A percentile compares a stretch with the other conserved stretches of the same genome.
Evolutionary conservation across 2,113 vertebrate species (phyloP).

Genomic region (Ploceus nigricollis): DNA sequence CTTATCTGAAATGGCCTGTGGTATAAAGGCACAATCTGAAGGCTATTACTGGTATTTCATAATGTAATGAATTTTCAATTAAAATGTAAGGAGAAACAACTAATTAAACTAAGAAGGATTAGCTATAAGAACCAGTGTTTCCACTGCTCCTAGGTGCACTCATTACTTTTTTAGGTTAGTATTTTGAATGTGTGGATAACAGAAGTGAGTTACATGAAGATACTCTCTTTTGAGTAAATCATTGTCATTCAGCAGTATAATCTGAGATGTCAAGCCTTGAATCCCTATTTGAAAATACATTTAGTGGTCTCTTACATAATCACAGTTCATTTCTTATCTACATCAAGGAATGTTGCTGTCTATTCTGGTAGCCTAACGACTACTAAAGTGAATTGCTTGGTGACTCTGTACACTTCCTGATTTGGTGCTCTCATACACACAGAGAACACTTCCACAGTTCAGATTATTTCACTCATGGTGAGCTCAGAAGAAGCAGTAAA

Average conservation of each 20-base stretch:
- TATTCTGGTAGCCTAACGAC: background rate
- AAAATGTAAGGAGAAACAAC: background rate
- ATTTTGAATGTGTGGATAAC: background rate
- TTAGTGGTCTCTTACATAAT: constrained; percentile 22
- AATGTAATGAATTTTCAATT: background rate
- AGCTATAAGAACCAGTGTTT: background rate
- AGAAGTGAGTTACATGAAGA: background rate
- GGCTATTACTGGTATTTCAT: background rate
- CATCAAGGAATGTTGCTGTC: constrained; percentile 16
- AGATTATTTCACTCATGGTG: background rate
- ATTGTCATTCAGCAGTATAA: background rate
- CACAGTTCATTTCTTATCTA: constrained; percentile 14
- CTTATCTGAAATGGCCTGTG: background rate
- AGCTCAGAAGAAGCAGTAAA: background rate
- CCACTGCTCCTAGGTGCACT: background rate
- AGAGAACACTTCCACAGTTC: background rate
- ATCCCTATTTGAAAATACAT: constrained; percentile 7
- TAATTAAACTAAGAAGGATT: background rate
- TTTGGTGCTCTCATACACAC: background rate
- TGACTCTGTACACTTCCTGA: background rate
- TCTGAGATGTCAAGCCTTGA: background rate
- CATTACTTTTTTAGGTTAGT: background rate
- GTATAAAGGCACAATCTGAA: background rate
- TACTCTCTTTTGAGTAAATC: background rate
- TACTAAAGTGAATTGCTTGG: background rate